These are phyloP conservation scores for Drosophila fuyamai DNA, from an alignment of 1,140 invertebrate species.

Conservation along the genomic window DNA sequence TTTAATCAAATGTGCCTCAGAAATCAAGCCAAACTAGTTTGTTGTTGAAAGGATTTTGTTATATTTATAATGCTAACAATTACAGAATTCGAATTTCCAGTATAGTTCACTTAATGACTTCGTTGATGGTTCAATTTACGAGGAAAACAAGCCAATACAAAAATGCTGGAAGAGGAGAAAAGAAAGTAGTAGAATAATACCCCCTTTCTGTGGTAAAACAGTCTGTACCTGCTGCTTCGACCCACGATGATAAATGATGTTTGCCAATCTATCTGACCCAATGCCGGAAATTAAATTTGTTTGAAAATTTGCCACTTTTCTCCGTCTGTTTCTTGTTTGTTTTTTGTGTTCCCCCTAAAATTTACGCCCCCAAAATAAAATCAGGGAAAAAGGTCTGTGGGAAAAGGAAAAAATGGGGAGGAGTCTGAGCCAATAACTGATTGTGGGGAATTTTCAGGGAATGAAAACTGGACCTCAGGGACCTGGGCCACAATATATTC, in stretches of 20 bases:
- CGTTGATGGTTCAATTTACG: slow-evolving; percentile 35
- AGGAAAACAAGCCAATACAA: slow-evolving; percentile 5
- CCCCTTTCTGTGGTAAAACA: background rate
- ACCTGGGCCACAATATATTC: background rate
- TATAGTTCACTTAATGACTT: slow-evolving; percentile 21
- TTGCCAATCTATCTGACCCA: slow-evolving; percentile 32
- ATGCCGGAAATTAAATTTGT: slow-evolving; percentile 45
- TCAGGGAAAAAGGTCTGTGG: background rate
- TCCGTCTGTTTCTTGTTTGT: slow-evolving; percentile 6
- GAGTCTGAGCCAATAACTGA: background rate
- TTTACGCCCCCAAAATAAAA: slow-evolving; percentile 10
- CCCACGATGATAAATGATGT: slow-evolving; percentile 34
- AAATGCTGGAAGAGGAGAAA: background rate
- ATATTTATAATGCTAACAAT: no score
- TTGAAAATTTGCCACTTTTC: slow-evolving; percentile 38
- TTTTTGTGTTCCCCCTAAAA: slow-evolving; percentile 11
- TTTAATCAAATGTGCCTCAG: no score
- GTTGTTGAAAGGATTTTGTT: no score
- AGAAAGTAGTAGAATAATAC: background rate
- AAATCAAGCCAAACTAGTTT: background rate
- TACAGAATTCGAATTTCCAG: no score
- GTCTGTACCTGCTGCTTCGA: slow-evolving; percentile 7
- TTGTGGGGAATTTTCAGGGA: background rate
- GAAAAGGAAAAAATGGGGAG: background rate
- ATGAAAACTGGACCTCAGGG: background rate